Conservation (phyloP, 2,888 invertebrate species). For the Ichneumon xanthorius region DNA sequence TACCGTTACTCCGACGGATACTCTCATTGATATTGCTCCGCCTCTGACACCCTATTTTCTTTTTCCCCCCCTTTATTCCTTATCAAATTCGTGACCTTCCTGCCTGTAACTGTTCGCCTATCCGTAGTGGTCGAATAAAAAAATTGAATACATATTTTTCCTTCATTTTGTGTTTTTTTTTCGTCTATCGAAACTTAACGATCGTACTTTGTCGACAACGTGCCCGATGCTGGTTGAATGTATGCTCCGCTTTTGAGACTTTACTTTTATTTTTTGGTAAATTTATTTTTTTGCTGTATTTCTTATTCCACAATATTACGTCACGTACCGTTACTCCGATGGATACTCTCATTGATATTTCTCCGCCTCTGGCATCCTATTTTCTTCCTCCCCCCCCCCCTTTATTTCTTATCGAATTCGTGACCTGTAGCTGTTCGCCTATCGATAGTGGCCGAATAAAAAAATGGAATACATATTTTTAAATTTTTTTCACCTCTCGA, state of each 20-base stretch:
- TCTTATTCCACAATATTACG: constrained; percentile 61
- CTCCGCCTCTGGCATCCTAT: constrained; percentile 54
- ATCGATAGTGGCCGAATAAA: not conserved
- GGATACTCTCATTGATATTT: constrained; percentile 73
- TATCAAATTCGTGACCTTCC: constrained; percentile 46
- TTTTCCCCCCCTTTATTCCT: constrained; percentile 65
- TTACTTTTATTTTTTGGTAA: no score
- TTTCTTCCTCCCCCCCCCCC: constrained; percentile 42
- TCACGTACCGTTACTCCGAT: constrained; percentile 70
- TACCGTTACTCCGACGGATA: constrained; percentile 74
- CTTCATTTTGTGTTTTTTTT: not conserved
- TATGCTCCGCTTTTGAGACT: not conserved
- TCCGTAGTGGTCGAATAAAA: not conserved
- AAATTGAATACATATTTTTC: not conserved
- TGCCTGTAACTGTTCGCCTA: not conserved
- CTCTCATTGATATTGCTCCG: constrained; percentile 69
- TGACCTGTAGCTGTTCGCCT: not conserved
- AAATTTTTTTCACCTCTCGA: not conserved
- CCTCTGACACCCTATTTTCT: constrained; percentile 65
- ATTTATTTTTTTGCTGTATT: no score
- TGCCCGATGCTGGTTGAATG: not conserved
- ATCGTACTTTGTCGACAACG: not conserved
- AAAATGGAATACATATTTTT: not conserved
- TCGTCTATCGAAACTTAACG: not conserved
- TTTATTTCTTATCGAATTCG: constrained; percentile 61